These are phyloP conservation scores for Danionella dracula DNA, from an alignment of 2,797 vertebrate genomes.

Conservation along the genomic window DNA sequence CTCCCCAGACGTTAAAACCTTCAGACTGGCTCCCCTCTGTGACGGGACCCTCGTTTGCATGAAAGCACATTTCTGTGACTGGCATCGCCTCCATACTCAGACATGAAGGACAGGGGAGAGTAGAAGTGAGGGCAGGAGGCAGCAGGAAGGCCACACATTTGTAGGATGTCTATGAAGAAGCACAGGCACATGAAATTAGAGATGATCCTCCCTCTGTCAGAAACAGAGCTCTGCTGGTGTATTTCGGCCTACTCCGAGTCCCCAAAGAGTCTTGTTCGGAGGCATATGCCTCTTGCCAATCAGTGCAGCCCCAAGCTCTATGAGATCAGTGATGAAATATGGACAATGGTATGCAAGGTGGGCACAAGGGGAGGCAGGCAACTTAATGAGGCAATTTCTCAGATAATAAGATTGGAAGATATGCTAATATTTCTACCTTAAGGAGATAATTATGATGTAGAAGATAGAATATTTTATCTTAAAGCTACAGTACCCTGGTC, in stretches of 20 bases:
- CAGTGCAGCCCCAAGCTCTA: conserved; percentile 57
- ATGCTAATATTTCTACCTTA: conserved; percentile 87
- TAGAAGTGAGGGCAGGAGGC: conserved; percentile 20
- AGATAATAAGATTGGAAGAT: conserved; percentile 83
- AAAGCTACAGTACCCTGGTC: conserved; percentile 70
- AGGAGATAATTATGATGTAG: conserved; percentile 84
- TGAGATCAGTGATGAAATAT: conserved; percentile 69
- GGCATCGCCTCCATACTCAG: conserved; percentile 32
- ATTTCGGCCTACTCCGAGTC: conserved; percentile 37
- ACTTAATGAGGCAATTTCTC: conserved; percentile 85
- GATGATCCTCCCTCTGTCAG: conserved; percentile 51
- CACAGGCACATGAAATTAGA: conserved; percentile 52
- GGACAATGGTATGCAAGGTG: conserved; percentile 76
- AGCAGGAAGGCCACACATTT: conserved; percentile 18
- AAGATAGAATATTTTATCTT: conserved; percentile 80
- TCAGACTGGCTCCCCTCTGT: conserved; percentile 9
- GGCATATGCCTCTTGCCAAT: conserved; percentile 53
- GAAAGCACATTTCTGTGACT: conserved; percentile 38
- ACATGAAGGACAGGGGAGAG: conserved; percentile 47
- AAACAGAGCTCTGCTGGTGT: conserved; percentile 39
- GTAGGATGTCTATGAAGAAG: conserved; percentile 35
- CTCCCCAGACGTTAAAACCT: conserved; percentile 31
- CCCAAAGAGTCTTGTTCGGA: conserved; percentile 48
- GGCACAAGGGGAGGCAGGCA: conserved; percentile 71
- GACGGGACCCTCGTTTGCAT: conserved; percentile 44